A percentile compares a stretch with the other conserved stretches of the same genome.
Evolutionary conservation across 2,797 vertebrate species (phyloP).

Genomic region (Psittacula echo): DNA sequence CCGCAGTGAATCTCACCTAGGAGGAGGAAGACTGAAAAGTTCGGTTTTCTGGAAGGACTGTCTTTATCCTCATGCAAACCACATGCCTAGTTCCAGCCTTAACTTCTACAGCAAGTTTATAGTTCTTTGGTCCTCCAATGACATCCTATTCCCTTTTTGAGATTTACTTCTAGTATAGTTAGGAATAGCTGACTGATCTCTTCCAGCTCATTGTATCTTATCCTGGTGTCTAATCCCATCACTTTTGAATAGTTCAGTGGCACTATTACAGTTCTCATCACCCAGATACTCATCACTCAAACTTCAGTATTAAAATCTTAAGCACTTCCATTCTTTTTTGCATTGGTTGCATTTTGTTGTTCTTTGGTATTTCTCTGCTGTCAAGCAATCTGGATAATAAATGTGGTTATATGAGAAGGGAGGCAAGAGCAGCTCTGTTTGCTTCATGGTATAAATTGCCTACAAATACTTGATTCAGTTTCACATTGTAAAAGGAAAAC

Average conservation of each 20-base stretch:
- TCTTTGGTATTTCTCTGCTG: neutral
- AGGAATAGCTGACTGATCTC: neutral
- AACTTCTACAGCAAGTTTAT: neutral
- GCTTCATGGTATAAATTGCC: neutral
- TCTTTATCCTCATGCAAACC: neutral
- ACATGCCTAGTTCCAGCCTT: neutral
- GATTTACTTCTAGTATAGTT: neutral
- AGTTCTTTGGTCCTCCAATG: neutral
- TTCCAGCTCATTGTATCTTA: neutral
- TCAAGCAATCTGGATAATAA: neutral
- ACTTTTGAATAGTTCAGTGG: neutral
- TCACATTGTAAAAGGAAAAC: neutral
- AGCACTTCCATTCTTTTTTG: neutral
- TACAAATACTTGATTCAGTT: neutral
- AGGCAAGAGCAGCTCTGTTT: neutral
- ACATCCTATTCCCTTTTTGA: neutral
- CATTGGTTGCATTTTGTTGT: neutral
- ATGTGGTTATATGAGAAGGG: neutral
- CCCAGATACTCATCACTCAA: neutral
- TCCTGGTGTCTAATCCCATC: neutral
- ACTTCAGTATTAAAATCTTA: neutral
- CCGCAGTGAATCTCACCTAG: neutral
- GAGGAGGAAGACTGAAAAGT: neutral
- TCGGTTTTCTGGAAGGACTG: neutral
- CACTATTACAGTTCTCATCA: neutral